phyloP scores from a whole-genome alignment of 2,113 vertebrate species.

The Anthoscopus minutus region DNA sequence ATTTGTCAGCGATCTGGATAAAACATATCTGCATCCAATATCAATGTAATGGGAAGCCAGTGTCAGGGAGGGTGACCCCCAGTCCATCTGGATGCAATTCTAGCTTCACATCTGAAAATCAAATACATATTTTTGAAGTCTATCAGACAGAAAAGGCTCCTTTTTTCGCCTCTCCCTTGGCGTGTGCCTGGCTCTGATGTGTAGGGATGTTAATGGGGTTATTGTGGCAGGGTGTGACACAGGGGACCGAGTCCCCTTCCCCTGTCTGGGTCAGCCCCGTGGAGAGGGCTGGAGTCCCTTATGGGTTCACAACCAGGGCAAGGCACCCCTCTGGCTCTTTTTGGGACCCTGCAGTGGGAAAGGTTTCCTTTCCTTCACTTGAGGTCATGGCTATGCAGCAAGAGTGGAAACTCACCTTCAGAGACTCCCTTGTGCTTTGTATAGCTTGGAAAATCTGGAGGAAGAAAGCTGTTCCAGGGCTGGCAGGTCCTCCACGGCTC shows the following conservation, averaged over 20 bases:
- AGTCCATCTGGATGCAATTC: constrained; percentile 61
- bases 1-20: constrained; percentile 14
- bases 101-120: constrained; percentile 58
- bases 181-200: not conserved
- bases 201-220: not conserved
- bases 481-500: not conserved
- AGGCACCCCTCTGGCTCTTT: not conserved
- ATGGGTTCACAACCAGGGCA: constrained; percentile 24
- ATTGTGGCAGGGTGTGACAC: not conserved
- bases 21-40: constrained; percentile 41
- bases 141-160: constrained; percentile 36
- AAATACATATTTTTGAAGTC: constrained; percentile 53
- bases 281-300: not conserved
- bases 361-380: not conserved
- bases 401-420: not conserved
- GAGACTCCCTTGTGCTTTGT: constrained; percentile 1
- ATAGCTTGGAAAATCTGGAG: not conserved
- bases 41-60: constrained; percentile 55
- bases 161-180: not conserved
- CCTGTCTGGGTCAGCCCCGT: not conserved
- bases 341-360: not conserved
- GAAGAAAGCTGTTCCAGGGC: not conserved
- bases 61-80: constrained; percentile 38
- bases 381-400: not conserved
- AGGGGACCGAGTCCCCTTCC: not conserved